Evolutionary conservation across 2,113 vertebrate genomes (phyloP), one percentile per base, ranked within the genome.

Genomic region (Galbula dea): DNA sequence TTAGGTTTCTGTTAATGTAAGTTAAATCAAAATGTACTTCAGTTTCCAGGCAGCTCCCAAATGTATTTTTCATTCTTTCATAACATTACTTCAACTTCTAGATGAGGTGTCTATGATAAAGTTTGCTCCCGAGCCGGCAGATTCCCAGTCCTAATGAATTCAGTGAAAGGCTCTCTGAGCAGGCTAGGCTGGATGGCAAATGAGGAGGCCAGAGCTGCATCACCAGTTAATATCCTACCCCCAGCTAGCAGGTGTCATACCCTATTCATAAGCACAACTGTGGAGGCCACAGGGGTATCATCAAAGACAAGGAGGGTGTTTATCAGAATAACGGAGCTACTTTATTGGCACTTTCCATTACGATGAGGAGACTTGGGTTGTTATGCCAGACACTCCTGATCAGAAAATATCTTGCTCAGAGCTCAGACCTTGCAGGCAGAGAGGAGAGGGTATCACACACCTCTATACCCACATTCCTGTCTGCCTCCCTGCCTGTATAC

Each of bases 1-100:
- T 97, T 98, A 97, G 97, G 96, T 97, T 98, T 97, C 97, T 96
- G 96, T 97, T 97, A 97, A 97, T 97, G 97, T 97, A 97, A 97
- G 96, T 97, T 97, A 98, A 98, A 98, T 98, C 95, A 97, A 98
- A 97, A 97, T 96, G 97, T 97, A 96, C 96, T 96, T 97, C 96
- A 89, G 96, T 97, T 97, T 96, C 96, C 96, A 96, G 96, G 94
- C 96, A 92, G 95, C 83, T 97, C 96, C 97, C 96, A 91, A 88
- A 97, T 93, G 97, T 96, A 97, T 97, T 97, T 98, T 97, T 98
- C 96, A 97, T 97, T 97, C 96, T 97, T 97, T 97, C 97, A 97
- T 97, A 98, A 97, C 96, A 97, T 96, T 95, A 96, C 97, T 96
- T 97, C 91, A 95, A 86, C 93, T 95, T 96, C 95, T 92, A 48